Percentiles rank a stretch among this genome's conserved stretches.
Evolutionary conservation across 2,113 vertebrate genomes (phyloP).

Genomic region (Sitta europaea): DNA sequence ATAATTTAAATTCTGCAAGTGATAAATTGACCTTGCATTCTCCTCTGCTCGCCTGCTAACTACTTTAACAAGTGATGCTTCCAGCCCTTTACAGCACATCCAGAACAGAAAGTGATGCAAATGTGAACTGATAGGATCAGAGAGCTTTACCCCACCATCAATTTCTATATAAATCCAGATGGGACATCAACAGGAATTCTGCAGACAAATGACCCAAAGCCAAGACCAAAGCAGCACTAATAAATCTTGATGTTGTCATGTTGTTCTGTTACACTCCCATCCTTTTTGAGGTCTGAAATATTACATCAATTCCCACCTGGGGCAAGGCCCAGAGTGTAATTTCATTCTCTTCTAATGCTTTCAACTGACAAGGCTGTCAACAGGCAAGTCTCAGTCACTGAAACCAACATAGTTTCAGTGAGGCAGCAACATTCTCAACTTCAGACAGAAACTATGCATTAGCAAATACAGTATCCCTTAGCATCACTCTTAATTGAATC

Average conservation of each 20-base stretch:
- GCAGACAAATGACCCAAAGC: conserved; percentile 32
- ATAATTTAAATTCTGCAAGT: not conserved
- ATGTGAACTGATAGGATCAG: conserved; percentile 15
- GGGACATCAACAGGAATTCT: conserved; percentile 14
- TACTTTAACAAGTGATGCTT: conserved; percentile 33
- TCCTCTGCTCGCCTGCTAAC: conserved; percentile 36
- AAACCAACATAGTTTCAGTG: not conserved
- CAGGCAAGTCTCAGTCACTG: not conserved
- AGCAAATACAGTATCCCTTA: not conserved
- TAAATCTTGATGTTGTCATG: conserved; percentile 9
- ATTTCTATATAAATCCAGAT: conserved; percentile 19
- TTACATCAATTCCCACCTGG: conserved; percentile 19
- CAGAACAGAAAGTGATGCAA: conserved; percentile 15
- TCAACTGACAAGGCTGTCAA: not conserved
- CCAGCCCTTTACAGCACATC: not conserved
- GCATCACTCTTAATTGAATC: not conserved
- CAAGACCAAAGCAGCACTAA: conserved; percentile 26
- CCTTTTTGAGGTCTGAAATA: conserved; percentile 2
- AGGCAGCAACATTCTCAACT: not conserved
- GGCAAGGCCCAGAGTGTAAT: not conserved
- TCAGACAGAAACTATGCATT: not conserved
- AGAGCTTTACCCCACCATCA: conserved; percentile 3
- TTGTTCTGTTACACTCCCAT: not conserved
- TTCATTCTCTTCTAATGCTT: not conserved
- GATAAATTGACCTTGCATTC: conserved; percentile 25